A percentile compares a stretch with the other conserved stretches of the same genome.
Conservation (phyloP, 2,113 vertebrate species). For the Myotis davidii region DNA sequence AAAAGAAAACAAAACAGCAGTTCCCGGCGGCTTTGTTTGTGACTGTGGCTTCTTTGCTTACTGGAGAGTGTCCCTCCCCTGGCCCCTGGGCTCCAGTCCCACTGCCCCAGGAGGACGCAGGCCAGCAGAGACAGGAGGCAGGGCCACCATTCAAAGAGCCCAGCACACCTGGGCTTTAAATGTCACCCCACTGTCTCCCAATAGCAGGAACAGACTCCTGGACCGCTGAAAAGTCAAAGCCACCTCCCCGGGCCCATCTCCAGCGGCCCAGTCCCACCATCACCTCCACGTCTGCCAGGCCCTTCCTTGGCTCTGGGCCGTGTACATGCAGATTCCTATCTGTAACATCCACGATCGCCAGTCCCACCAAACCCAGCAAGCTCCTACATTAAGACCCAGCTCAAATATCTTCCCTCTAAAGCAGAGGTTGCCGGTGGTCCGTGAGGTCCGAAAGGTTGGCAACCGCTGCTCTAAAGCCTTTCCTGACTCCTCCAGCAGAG, state of each 20-base stretch:
- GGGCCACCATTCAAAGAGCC: neutral
- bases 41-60: constrained; percentile 54
- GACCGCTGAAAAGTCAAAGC: neutral
- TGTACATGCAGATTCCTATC: neutral
- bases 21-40: constrained; percentile 32
- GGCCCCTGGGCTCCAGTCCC: neutral
- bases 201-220: neutral
- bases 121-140: neutral
- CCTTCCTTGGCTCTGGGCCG: neutral
- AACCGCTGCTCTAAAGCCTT: neutral
- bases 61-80: neutral
- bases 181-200: neutral
- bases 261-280: neutral
- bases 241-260: neutral
- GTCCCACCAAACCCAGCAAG: neutral
- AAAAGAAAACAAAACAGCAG: constrained; percentile 49
- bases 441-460: no score
- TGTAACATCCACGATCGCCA: neutral
- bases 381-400: neutral
- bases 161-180: neutral
- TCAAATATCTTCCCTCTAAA: neutral
- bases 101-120: neutral
- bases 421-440: no score
- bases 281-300: neutral
- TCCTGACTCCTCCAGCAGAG: neutral